Conservation (phyloP, 30 jellyfish, hydroid and myxozoan species). For the Morbakka virulenta region DNA sequence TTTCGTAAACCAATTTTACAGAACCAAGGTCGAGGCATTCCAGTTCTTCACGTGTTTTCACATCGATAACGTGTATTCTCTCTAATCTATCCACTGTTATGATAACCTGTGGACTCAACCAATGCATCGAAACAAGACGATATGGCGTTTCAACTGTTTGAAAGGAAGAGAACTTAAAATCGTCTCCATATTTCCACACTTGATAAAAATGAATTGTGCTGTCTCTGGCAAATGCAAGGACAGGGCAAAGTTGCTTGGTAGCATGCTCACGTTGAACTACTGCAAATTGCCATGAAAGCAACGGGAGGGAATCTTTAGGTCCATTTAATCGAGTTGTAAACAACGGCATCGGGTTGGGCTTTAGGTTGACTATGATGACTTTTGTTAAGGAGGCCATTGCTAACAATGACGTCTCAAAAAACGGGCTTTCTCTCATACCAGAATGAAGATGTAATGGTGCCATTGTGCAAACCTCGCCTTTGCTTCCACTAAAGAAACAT, state of each 20-base stretch:
- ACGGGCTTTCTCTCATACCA: slow-evolving; percentile 78
- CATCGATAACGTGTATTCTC: slow-evolving; percentile 83
- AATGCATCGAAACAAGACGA: slow-evolving; percentile 74
- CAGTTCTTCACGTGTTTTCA: slow-evolving; percentile 75
- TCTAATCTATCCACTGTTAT: slow-evolving; percentile 82
- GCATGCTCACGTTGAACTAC: slow-evolving; percentile 60
- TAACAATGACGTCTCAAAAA: slow-evolving; percentile 70
- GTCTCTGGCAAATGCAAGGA: slow-evolving; percentile 94
- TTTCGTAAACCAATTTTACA: slow-evolving; percentile 92
- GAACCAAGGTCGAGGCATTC: slow-evolving; percentile 93
- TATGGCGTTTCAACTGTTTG: slow-evolving; percentile 57
- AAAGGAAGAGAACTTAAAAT: slow-evolving; percentile 50
- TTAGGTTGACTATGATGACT: slow-evolving; percentile 74
- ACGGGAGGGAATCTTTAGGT: slow-evolving; percentile 70
- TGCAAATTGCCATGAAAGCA: slow-evolving; percentile 92
- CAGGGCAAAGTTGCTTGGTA: slow-evolving; percentile 78
- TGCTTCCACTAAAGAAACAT: slow-evolving; percentile 98
- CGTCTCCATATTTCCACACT: slow-evolving; percentile 68
- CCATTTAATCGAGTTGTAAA: slow-evolving; percentile 83
- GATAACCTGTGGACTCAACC: slow-evolving; percentile 89
- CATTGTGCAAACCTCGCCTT: slow-evolving; percentile 98
- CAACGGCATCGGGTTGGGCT: slow-evolving; percentile 92
- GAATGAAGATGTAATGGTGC: slow-evolving; percentile 93
- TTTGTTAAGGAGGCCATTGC: slow-evolving; percentile 99
- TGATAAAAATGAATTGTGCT: slow-evolving; percentile 58